Conservation (phyloP, 2,888 invertebrate species). For the Odontocolon sp. region DNA sequence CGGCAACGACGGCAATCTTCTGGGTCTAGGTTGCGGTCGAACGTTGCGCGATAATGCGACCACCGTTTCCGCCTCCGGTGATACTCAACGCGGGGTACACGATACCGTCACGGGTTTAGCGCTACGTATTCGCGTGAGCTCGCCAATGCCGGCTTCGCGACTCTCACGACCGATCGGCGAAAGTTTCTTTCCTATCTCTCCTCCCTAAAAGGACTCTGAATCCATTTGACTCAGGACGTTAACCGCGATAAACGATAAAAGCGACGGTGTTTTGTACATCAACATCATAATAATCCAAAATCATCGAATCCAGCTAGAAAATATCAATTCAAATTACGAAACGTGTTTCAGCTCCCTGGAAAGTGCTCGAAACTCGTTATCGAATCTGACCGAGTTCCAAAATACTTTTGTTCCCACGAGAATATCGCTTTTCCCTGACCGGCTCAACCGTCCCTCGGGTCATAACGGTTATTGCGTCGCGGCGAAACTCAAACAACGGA, state of each 20-base stretch:
- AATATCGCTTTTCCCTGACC: neutral
- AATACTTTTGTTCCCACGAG: no score
- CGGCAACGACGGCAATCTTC: slow-evolving; percentile 48
- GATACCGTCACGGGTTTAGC: slow-evolving; percentile 18
- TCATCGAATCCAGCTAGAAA: no score
- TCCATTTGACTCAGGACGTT: neutral
- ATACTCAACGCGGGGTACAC: slow-evolving; percentile 43
- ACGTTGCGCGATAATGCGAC: slow-evolving; percentile 56
- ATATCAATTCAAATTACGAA: no score
- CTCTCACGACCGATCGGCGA: neutral
- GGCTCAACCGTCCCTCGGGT: neutral
- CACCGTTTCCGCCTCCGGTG: slow-evolving; percentile 63
- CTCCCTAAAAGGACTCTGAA: neutral
- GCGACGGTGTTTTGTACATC: no score
- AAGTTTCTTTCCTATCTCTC: neutral
- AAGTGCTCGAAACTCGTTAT: no score
- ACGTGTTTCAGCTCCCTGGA: no score
- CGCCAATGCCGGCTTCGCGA: neutral
- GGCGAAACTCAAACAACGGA: slow-evolving; percentile 15
- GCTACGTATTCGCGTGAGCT: neutral
- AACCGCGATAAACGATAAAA: neutral
- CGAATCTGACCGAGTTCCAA: no score
- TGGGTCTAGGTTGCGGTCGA: slow-evolving; percentile 66
- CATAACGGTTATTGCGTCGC: neutral
- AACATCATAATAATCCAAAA: no score